Evolutionary conservation across 2,113 vertebrate genomes (phyloP).

Genomic region (Coturnix japonica): DNA sequence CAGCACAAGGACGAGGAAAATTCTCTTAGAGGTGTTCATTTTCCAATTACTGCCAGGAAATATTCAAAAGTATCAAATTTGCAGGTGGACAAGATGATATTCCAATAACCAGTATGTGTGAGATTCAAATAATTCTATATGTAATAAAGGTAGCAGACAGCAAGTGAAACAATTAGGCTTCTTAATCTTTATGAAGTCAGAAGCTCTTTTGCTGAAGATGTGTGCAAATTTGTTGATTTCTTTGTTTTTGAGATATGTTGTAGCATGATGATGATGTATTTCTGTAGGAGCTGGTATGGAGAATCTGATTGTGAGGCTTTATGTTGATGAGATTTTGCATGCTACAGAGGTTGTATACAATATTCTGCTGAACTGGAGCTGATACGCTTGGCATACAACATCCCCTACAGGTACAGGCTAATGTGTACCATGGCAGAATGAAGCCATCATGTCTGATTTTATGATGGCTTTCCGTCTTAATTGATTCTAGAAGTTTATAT

Average conservation of each 20-base stretch:
- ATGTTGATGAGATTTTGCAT: not conserved
- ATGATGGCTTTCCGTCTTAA: not conserved
- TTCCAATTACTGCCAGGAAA: not conserved
- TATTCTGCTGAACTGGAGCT: not conserved
- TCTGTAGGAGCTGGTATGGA: not conserved
- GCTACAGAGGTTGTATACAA: not conserved
- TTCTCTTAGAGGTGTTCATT: not conserved
- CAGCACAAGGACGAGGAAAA: not conserved
- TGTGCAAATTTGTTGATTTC: not conserved
- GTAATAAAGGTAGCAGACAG: not conserved
- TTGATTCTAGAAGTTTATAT: not conserved
- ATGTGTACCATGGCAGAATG: not conserved
- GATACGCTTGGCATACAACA: not conserved
- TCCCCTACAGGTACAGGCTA: not conserved
- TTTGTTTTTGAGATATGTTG: not conserved
- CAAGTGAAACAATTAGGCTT: not conserved
- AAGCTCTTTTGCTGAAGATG: not conserved
- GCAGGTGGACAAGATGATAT: not conserved
- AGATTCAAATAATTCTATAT: not conserved
- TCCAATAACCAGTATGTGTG: not conserved
- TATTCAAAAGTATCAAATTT: not conserved
- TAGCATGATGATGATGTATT: not conserved
- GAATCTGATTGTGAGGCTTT: not conserved
- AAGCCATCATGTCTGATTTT: not conserved
- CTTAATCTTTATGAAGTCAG: slow-evolving; percentile 10